Evolutionary conservation across 2,797 vertebrate genomes (phyloP).

Genomic region (Pseudochromis fuscus): DNA sequence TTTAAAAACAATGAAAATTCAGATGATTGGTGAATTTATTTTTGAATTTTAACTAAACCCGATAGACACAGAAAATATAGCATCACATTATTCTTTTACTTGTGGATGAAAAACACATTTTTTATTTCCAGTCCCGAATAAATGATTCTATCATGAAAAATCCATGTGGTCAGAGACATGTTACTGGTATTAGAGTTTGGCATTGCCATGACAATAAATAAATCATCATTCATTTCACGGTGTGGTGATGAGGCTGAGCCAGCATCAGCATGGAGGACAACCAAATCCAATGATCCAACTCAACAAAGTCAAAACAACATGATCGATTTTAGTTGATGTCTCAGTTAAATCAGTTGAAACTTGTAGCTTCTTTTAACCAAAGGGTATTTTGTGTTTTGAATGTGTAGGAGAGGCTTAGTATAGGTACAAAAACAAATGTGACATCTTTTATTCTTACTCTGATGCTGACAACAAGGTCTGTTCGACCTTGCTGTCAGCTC

Average conservation of each 20-base stretch:
- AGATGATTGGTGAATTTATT: too few relatives aligned
- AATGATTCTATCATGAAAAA: not conserved
- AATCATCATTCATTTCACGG: slow-evolving; percentile 31
- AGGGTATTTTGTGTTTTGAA: slow-evolving; percentile 13
- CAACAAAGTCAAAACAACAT: not conserved
- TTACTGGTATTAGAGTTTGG: slow-evolving; percentile 9
- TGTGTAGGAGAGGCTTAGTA: slow-evolving; percentile 32
- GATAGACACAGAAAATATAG: too few relatives aligned
- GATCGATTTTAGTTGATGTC: slow-evolving; percentile 11
- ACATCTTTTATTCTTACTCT: slow-evolving; percentile 45
- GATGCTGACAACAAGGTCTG: slow-evolving; percentile 56
- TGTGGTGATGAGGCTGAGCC: slow-evolving; percentile 13
- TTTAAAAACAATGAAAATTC: too few relatives aligned
- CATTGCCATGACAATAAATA: slow-evolving; percentile 20
- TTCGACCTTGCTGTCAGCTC: slow-evolving; percentile 67
- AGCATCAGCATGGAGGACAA: slow-evolving; percentile 11
- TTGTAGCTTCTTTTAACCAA: slow-evolving; percentile 18
- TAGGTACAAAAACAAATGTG: slow-evolving; percentile 51
- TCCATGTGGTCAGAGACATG: not conserved
- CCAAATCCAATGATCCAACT: slow-evolving; percentile 6
- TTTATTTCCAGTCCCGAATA: not conserved
- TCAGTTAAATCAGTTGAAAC: slow-evolving; percentile 35
- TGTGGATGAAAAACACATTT: too few relatives aligned
- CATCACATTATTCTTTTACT: too few relatives aligned
- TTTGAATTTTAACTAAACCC: too few relatives aligned